Percentiles rank a stretch among this genome's conserved stretches.
Evolutionary conservation across 2,113 vertebrate species (phyloP).

Genomic region (Crotalus tigris): DNA sequence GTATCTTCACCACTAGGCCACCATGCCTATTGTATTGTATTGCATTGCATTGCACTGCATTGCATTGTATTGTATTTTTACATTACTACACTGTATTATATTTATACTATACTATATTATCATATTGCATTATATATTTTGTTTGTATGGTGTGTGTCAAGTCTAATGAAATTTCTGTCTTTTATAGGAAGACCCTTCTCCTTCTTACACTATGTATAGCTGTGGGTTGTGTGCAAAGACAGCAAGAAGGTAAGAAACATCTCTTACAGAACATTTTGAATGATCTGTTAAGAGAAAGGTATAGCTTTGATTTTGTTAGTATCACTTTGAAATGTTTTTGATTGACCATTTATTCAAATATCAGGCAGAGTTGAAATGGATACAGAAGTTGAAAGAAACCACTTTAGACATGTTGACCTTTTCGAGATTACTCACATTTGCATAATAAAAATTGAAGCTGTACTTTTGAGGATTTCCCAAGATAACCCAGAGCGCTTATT

Average conservation of each 20-base stretch:
- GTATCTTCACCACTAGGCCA: not conserved
- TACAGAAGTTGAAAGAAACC: slow-evolving; percentile 56
- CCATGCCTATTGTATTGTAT: not conserved
- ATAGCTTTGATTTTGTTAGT: slow-evolving; percentile 18
- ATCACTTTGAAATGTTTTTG: slow-evolving; percentile 32
- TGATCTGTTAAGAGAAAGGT: slow-evolving; percentile 13
- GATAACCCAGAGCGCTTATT: slow-evolving; percentile 46
- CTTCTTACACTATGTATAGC: slow-evolving; percentile 85
- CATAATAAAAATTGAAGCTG: slow-evolving; percentile 44
- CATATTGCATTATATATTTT: not conserved
- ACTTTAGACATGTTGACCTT: slow-evolving; percentile 74
- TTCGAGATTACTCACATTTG: slow-evolving; percentile 67
- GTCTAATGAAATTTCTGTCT: not conserved
- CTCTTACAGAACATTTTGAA: slow-evolving; percentile 17
- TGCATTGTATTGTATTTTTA: no score
- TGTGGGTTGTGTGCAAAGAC: slow-evolving; percentile 75
- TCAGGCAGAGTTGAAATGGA: slow-evolving; percentile 41
- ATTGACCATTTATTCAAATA: slow-evolving; percentile 46
- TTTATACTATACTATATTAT: not conserved
- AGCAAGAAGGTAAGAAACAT: slow-evolving; percentile 73
- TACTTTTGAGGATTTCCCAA: slow-evolving; percentile 59
- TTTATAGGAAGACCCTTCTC: slow-evolving; percentile 83
- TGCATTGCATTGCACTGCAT: not conserved
- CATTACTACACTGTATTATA: no score
- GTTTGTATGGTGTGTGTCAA: not conserved